Evolutionary conservation across 2,888 invertebrate genomes (phyloP).

Genomic region (Spodoptera picta): DNA sequence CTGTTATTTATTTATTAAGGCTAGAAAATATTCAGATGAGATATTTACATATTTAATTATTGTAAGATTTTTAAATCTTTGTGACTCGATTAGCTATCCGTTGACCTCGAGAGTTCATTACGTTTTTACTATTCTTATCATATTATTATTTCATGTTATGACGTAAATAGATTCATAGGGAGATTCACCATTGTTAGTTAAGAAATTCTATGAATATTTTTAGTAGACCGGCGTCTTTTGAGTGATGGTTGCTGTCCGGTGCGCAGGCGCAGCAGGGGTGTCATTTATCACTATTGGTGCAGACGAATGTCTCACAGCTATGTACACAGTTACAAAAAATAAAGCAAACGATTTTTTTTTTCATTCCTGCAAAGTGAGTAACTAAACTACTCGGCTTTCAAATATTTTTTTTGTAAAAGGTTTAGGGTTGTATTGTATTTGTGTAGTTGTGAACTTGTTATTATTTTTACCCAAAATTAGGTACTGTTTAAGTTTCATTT

Average conservation of each 20-base stretch:
- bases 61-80: constrained; percentile 2
- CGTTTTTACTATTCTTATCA: not conserved
- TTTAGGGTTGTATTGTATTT: constrained; percentile 1
- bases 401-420: constrained; percentile 1
- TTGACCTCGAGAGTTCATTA: constrained; percentile 1
- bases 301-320: constrained; percentile 27
- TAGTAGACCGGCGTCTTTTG: constrained; percentile 61
- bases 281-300: constrained; percentile 59
- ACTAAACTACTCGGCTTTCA: constrained; percentile 24
- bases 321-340: constrained; percentile 40
- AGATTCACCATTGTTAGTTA: constrained; percentile 15
- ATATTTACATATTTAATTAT: not conserved
- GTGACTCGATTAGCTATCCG: not conserved
- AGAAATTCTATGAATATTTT: constrained; percentile 70
- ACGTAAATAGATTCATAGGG: not conserved
- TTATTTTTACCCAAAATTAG: too few relatives aligned
- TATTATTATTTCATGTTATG: not conserved
- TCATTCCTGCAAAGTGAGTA: constrained; percentile 20
- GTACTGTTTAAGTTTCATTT: too few relatives aligned
- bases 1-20: constrained; percentile 11
- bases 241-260: constrained; percentile 8
- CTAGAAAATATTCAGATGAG: constrained; percentile 28
- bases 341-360: not conserved
- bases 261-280: constrained; percentile 56
- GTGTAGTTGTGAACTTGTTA: not conserved